Evolutionary conservation across 2,797 vertebrate species (phyloP).

Genomic region (Trachops cirrhosus): DNA sequence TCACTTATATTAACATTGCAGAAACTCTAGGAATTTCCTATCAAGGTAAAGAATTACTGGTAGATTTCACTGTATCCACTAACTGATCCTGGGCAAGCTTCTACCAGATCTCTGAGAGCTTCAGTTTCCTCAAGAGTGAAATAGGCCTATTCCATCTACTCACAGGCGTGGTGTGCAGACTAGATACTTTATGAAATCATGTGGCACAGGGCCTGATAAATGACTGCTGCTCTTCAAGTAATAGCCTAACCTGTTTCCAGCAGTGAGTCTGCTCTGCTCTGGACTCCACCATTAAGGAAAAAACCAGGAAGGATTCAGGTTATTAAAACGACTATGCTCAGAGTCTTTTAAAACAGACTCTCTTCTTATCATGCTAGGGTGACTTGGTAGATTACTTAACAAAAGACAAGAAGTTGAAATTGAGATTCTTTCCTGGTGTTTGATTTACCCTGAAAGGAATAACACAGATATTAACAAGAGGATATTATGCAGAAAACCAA

Average conservation of each 20-base stretch:
- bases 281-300: background rate
- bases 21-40: background rate
- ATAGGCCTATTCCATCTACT: background rate
- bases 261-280: background rate
- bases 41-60: background rate
- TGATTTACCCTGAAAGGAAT: background rate
- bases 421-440: background rate
- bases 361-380: background rate
- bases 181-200: background rate
- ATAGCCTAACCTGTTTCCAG: background rate
- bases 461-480: background rate
- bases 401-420: background rate
- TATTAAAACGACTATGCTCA: background rate
- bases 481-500: background rate
- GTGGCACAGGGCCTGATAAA: background rate
- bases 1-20: background rate
- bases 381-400: background rate
- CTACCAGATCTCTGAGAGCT: background rate
- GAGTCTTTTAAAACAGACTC: background rate
- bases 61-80: background rate
- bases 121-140: background rate
- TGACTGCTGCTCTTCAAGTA: background rate
- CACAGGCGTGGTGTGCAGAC: background rate
- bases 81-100: background rate
- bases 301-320: background rate